Percentiles rank a stretch among this genome's conserved stretches.
Conservation (phyloP, 1,140 invertebrate species). For the Papilio glaucus region DNA sequence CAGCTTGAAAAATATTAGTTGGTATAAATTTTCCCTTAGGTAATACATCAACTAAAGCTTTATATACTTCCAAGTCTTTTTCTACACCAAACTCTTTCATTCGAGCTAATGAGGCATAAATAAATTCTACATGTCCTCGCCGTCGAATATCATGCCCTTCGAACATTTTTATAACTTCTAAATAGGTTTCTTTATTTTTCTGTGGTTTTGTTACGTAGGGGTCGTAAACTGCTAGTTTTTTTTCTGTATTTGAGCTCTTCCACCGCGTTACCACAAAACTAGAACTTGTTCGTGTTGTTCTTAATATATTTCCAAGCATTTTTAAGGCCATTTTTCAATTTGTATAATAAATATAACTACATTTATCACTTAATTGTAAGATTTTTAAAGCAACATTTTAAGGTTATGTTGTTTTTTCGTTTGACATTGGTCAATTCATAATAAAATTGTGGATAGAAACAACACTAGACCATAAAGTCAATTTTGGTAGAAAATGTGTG, state of each 20-base stretch:
- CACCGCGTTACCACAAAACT: slow-evolving; percentile 58
- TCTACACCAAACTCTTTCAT: slow-evolving; percentile 96
- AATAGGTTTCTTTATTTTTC: slow-evolving; percentile 89
- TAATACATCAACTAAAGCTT: slow-evolving; percentile 94
- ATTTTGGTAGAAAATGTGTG: not conserved
- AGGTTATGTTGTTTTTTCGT: slow-evolving; percentile 31
- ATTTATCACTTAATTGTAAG: slow-evolving; percentile 5
- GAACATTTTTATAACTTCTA: slow-evolving; percentile 90
- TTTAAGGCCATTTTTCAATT: slow-evolving; percentile 58
- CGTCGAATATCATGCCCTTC: slow-evolving; percentile 85
- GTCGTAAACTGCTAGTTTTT: slow-evolving; percentile 69
- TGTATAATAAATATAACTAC: not conserved
- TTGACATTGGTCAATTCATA: slow-evolving; percentile 5
- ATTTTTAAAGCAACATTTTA: slow-evolving; percentile 63
- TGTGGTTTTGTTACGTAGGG: slow-evolving; percentile 84
- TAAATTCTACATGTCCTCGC: slow-evolving; percentile 96
- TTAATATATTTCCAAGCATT: slow-evolving; percentile 61
- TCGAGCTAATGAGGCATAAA: slow-evolving; percentile 92
- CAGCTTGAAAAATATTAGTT: slow-evolving; percentile 90
- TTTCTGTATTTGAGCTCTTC: slow-evolving; percentile 60
- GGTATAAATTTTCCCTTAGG: slow-evolving; percentile 96
- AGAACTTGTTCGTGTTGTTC: slow-evolving; percentile 52
- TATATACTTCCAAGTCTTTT: slow-evolving; percentile 96
- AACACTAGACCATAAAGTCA: too few species aligned
- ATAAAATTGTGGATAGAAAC: too few species aligned